These are phyloP conservation scores for Drosophila cognata DNA, from an alignment of 2,888 invertebrate genomes.

Conservation along the genomic window DNA sequence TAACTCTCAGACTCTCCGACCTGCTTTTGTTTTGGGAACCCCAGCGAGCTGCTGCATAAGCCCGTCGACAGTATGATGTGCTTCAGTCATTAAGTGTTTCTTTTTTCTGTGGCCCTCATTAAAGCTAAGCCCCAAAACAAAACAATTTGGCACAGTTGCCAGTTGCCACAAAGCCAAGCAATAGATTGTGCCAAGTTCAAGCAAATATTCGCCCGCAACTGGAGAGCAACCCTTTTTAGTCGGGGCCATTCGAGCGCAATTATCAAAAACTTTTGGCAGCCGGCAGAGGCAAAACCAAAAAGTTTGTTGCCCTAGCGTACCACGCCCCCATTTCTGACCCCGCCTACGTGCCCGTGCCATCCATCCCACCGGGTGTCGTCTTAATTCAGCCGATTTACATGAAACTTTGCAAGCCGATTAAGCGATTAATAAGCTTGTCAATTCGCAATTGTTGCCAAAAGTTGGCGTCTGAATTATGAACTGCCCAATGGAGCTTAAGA, in stretches of 20 bases:
- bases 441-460: slow-evolving; percentile 74
- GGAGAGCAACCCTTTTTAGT: slow-evolving; percentile 66
- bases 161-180: slow-evolving; percentile 42
- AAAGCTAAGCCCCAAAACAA: slow-evolving; percentile 65
- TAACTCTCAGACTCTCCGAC: not conserved
- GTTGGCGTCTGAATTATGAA: slow-evolving; percentile 73
- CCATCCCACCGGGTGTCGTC: slow-evolving; percentile 50
- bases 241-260: slow-evolving; percentile 69
- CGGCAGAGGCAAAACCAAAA: slow-evolving; percentile 56
- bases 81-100: slow-evolving; percentile 69
- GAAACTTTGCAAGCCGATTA: slow-evolving; percentile 79
- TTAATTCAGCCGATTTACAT: slow-evolving; percentile 74
- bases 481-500: slow-evolving; percentile 50
- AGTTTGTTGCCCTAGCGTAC: slow-evolving; percentile 41
- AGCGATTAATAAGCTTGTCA: slow-evolving; percentile 80
- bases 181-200: slow-evolving; percentile 42
- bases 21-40: slow-evolving; percentile 16
- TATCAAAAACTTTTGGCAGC: slow-evolving; percentile 70
- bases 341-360: not conserved
- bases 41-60: slow-evolving; percentile 38
- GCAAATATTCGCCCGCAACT: slow-evolving; percentile 19
- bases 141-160: slow-evolving; percentile 50
- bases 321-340: not conserved
- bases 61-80: slow-evolving; percentile 61
- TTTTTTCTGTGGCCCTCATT: slow-evolving; percentile 57